Evolutionary conservation across 2,888 invertebrate species (phyloP), one percentile per base, ranked within the genome.

Genomic region (Strigamia maritima): DNA sequence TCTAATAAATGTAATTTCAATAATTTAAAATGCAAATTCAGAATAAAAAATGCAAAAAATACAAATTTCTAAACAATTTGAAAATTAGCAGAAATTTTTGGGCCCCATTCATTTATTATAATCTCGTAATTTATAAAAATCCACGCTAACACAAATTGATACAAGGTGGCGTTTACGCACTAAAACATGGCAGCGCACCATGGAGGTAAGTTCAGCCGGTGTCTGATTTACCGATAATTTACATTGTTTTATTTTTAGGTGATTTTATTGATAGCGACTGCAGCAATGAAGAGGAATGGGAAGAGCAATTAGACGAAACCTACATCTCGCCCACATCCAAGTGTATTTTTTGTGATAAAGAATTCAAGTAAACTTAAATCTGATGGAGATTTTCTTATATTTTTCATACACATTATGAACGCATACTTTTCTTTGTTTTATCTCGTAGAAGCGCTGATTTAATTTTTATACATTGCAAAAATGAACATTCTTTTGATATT

Each of bases 401-500:
- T 19, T 16, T 74, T 74, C n/a, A 6, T 4, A 31, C 31, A 31
- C 31, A 31, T 31, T 31, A 31, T 31, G 3, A 31, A 31, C 31
- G 2, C 31, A 31, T n/a, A n/a, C 8, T 26, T 7, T 24, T 38
- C n/a, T 74, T 14, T 74, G 24, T n/a, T 75, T 79, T 26, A 28
- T 28, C 26, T 28, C 22, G n/a, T 24, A 35, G 31, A 22, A 35
- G 31, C 54, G 65, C 81, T 19, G 80, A 80, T n/a, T 74, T 80
- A 19, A 80, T 81, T 70, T 82, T 83, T 28, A 78, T 79, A 4
- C 83, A 82, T 74, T 82, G 82, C 70, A 78, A 77, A 38, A 74
- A 75, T 31, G 79, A 80, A 14, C 83, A 83, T 19, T 79, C 76
- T 4, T 81, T 83, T 79, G 81, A 83, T 80, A 79, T 83, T 1